These are phyloP conservation scores for Xenus cinereus DNA, from an alignment of 2,113 vertebrate genomes.

Conservation along the genomic window DNA sequence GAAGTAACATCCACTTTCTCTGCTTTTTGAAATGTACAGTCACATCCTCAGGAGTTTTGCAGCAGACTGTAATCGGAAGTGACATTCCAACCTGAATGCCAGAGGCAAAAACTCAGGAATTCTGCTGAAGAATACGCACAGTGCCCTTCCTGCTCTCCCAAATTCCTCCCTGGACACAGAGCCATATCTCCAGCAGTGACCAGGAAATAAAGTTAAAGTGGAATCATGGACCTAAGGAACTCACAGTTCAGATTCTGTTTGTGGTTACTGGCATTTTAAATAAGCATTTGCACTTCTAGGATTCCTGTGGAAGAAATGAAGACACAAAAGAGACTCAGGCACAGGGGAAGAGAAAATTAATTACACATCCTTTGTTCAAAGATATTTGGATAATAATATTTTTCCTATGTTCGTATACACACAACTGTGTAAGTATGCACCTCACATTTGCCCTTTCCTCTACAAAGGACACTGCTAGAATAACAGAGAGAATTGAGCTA, in stretches of 20 bases:
- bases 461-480: background rate
- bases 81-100: slow-evolving; percentile 14
- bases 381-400: background rate
- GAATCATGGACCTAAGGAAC: background rate
- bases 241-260: background rate
- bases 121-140: background rate
- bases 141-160: background rate
- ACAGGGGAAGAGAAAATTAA: background rate
- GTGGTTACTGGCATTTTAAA: background rate
- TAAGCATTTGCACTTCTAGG: background rate
- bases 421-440: background rate
- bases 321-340: background rate
- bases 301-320: background rate
- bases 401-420: background rate
- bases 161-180: background rate
- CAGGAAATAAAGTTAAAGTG: background rate
- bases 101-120: background rate
- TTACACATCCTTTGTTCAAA: background rate
- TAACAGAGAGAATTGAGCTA: background rate
- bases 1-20: background rate
- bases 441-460: background rate
- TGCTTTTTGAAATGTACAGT: slow-evolving; percentile 30
- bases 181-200: background rate
- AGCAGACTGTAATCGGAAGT: background rate
- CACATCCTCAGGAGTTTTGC: background rate